Evolutionary conservation across 2,888 invertebrate species (phyloP).

Genomic region (Teinopalpus imperialis): DNA sequence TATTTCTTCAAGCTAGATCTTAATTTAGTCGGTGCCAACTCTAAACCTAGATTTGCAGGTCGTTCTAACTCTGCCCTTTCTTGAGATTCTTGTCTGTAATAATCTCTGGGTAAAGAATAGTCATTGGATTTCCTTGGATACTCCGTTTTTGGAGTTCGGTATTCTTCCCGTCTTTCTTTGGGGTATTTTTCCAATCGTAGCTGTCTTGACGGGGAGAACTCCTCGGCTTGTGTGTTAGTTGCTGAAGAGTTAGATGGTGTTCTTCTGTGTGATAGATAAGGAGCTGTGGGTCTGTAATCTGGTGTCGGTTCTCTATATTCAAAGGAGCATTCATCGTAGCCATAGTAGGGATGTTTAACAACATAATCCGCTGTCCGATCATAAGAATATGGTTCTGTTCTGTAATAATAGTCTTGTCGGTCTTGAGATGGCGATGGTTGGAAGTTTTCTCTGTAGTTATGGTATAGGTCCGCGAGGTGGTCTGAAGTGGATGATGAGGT

Average conservation of each 20-base stretch:
- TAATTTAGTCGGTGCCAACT: conserved; percentile 85
- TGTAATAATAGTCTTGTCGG: conserved; percentile 57
- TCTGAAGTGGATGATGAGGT: conserved; percentile 83
- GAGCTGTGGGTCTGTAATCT: conserved; percentile 55
- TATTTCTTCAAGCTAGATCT: conserved; percentile 91
- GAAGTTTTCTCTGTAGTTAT: conserved; percentile 77
- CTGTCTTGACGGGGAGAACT: conserved; percentile 66
- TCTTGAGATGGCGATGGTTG: conserved; percentile 61
- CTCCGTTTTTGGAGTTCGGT: conserved; percentile 56
- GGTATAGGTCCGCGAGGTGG: conserved; percentile 85
- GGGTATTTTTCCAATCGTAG: conserved; percentile 45
- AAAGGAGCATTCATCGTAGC: conserved; percentile 67
- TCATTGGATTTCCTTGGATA: conserved; percentile 63
- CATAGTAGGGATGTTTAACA: conserved; percentile 67
- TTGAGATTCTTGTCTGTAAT: conserved; percentile 61
- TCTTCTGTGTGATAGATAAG: conserved; percentile 84
- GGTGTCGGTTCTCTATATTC: conserved; percentile 64
- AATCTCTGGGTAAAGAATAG: conserved; percentile 65
- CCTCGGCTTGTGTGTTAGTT: conserved; percentile 77
- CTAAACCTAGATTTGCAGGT: conserved; percentile 81
- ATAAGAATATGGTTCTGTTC: conserved; percentile 59
- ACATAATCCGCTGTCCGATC: conserved; percentile 73
- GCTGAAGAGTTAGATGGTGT: conserved; percentile 89
- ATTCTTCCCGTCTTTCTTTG: conserved; percentile 54
- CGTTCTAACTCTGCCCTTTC: conserved; percentile 64